These are phyloP conservation scores for Micropoecilia bifurca DNA, from an alignment of 2,797 vertebrate genomes.

Conservation along the genomic window DNA sequence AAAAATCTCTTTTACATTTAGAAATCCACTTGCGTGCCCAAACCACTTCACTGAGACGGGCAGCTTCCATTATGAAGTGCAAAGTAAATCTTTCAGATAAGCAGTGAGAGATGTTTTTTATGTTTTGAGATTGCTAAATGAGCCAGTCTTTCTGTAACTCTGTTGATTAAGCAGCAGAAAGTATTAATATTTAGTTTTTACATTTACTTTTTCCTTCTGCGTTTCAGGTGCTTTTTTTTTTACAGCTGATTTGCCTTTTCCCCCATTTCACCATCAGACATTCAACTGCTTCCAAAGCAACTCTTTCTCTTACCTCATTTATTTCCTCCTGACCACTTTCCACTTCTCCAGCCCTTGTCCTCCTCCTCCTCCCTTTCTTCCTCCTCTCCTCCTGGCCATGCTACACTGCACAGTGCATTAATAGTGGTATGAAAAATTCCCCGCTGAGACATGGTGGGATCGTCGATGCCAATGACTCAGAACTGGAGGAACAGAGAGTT, in stretches of 20 bases:
- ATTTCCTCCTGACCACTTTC: slow-evolving; percentile 45
- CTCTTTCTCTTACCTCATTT: slow-evolving; percentile 31
- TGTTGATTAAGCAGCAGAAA: slow-evolving; percentile 14
- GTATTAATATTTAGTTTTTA: slow-evolving; percentile 9
- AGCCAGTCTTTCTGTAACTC: neutral
- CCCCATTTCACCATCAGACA: slow-evolving; percentile 7
- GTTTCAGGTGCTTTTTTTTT: slow-evolving; percentile 3
- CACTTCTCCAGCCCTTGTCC: slow-evolving; percentile 15
- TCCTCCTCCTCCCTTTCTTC: slow-evolving; percentile 15
- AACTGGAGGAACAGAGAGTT: slow-evolving; percentile 50
- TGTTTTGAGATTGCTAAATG: slow-evolving; percentile 14
- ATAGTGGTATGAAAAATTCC: slow-evolving; percentile 71
- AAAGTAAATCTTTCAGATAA: neutral
- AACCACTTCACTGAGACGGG: neutral
- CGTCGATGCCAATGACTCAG: slow-evolving; percentile 71
- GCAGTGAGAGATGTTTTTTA: neutral
- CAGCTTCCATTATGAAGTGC: neutral
- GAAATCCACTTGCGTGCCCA: neutral
- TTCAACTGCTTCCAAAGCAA: slow-evolving; percentile 19
- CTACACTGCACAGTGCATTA: slow-evolving; percentile 69
- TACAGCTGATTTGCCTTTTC: slow-evolving; percentile 2
- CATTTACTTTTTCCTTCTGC: slow-evolving; percentile 1
- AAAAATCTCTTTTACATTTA: neutral
- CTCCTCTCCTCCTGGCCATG: slow-evolving; percentile 39
- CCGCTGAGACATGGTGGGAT: slow-evolving; percentile 62